Evolutionary conservation across 1,140 invertebrate species (phyloP).

Genomic region (Bombus balteatus): DNA sequence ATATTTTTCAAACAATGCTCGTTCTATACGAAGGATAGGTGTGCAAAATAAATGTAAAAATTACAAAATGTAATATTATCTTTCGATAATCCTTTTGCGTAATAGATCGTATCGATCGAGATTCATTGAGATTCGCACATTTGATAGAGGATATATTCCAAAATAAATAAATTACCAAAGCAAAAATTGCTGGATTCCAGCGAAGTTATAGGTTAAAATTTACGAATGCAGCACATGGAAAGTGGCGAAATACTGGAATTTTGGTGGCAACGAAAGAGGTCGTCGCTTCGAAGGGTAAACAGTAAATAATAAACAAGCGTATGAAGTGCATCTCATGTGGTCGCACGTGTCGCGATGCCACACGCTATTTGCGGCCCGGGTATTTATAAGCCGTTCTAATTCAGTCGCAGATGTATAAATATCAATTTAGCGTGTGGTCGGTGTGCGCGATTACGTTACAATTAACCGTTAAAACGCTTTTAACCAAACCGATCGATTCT

Average conservation of each 20-base stretch:
- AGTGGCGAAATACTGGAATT: background rate
- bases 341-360: conserved; percentile 36
- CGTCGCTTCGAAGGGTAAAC: conserved; percentile 24
- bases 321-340: conserved; percentile 36
- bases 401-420: conserved; percentile 51
- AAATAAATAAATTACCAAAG: too few species aligned
- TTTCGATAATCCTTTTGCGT: too few species aligned
- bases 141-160: too few species aligned
- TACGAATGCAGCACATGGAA: background rate
- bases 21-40: too few species aligned
- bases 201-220: background rate
- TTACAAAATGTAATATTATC: too few species aligned
- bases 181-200: too few species aligned
- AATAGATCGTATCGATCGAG: too few species aligned
- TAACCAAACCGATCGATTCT: background rate
- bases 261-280: background rate
- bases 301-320: conserved; percentile 48
- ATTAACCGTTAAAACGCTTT: background rate
- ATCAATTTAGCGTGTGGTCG: conserved; percentile 53
- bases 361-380: conserved; percentile 43
- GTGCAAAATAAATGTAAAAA: too few species aligned
- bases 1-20: too few species aligned
- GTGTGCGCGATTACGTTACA: conserved; percentile 18
- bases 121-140: too few species aligned
- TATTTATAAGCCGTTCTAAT: conserved; percentile 49